These are phyloP conservation scores for Nomada flava DNA, from an alignment of 2,888 invertebrate species.

Conservation along the genomic window DNA sequence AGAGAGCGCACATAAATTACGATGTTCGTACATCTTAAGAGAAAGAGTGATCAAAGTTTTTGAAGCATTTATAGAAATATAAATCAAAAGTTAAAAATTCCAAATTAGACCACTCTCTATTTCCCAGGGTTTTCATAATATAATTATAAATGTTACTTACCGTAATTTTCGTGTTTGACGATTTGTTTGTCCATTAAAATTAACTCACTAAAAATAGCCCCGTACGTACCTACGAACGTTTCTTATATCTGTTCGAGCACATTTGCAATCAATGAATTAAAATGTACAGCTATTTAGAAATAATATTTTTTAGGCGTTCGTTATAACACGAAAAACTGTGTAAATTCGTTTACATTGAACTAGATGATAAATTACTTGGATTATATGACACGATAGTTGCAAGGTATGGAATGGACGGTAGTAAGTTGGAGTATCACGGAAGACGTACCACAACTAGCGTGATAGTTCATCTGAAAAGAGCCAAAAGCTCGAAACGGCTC, in stretches of 20 bases:
- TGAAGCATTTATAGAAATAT: background rate
- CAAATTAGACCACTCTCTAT: background rate
- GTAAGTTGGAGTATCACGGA: conserved; percentile 52
- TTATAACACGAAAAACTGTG: conserved; percentile 9
- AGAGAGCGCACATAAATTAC: background rate
- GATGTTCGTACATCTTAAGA: too few species aligned
- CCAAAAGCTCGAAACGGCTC: conserved; percentile 57
- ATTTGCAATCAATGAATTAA: background rate
- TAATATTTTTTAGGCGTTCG: background rate
- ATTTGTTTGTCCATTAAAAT: conserved; percentile 42
- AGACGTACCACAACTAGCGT: conserved; percentile 61
- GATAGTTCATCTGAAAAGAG: conserved; percentile 53
- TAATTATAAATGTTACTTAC: conserved; percentile 19
- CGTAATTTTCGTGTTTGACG: conserved; percentile 15
- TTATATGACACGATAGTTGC: background rate
- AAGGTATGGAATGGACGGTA: conserved; percentile 15
- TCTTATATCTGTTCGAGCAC: conserved; percentile 2
- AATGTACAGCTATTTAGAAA: background rate
- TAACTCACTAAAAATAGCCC: conserved; percentile 1
- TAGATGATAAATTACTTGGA: background rate
- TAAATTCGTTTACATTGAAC: conserved; percentile 22
- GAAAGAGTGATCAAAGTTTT: background rate
- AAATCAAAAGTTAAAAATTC: background rate
- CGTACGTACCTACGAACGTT: background rate
- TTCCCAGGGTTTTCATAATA: background rate